phyloP scores from a whole-genome alignment of 2,888 invertebrate genomes.

The Syrphus vitripennis region DNA sequence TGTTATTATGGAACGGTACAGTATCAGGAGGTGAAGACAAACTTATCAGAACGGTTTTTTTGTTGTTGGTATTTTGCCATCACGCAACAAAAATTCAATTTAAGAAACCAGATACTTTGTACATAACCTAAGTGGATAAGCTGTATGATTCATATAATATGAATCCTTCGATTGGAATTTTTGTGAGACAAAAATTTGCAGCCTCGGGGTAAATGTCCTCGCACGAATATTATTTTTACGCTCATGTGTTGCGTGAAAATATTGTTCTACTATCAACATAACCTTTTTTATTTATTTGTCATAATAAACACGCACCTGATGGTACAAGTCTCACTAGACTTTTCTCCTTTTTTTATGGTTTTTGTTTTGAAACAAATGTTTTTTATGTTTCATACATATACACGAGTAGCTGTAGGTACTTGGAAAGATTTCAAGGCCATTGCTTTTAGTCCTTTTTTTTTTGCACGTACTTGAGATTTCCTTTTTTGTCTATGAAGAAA shows the following conservation, averaged over 20 bases:
- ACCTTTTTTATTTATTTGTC: neutral
- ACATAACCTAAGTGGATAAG: neutral
- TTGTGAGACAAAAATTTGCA: neutral
- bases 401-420: neutral
- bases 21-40: no score
- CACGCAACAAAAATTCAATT: neutral
- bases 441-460: neutral
- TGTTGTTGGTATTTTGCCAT: no score
- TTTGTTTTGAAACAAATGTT: neutral
- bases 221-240: neutral
- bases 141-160: neutral
- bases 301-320: constrained; percentile 6
- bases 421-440: neutral
- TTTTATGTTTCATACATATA: no score
- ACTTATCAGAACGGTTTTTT: neutral
- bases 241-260: neutral
- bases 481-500: neutral
- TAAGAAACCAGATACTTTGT: neutral
- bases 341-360: neutral
- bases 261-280: neutral
- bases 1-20: neutral
- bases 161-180: neutral
- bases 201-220: neutral
- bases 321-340: neutral
- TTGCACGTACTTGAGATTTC: neutral